Base-by-base conservation (phyloP, 2,113 vertebrate genomes). In the Puntigrus tetrazona region DNA sequence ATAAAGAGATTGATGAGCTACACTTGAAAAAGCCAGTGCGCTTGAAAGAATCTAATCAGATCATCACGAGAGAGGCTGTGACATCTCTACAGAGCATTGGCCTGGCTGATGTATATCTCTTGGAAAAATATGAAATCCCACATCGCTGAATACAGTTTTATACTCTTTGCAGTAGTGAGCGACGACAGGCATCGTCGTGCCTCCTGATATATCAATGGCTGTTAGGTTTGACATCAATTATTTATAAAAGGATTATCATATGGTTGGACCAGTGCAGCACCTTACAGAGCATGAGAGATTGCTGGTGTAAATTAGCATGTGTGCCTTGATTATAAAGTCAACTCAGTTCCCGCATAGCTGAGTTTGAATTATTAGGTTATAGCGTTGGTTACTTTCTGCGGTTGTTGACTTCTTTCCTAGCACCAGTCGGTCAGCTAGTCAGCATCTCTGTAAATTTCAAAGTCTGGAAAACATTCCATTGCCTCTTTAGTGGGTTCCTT, bases 1-100 rank as follows among this genome's bases (percentile, higher is more conserved):
- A 97, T 97, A 96, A 95, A 98, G 94, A 95, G 95, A 96, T 96
- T 96, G 96, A 99, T 97, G 97, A 96, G 97, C 97, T 97, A 95
- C 93, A 94, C 94, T 96, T 95, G 95, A 97, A 96, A 96, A 94
- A 93, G 92, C 92, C 89, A 93, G 93, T 95, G 95, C 95, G 97
- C 94, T 95, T 95, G 95, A 92, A 92, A 89, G 92, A 92, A 94
- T 93, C 93, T 90, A 91, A 90, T 93, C 47, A 85, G 90, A 93
- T 93, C 20, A 9, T 92, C 90, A 84, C 31, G 70, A 88, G 89
- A 31, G 81, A 84, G 61, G 89, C 88, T 92, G 90, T 92, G 88
- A 86, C 86, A 80, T 92, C 36, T 87, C 92, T 78, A 88, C 85
- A 67, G 80, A 14, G 65, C 80, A 86, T 77, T 90, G 85, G 81